phyloP scores from a whole-genome alignment of 2,113 vertebrate species.

The Oryzias curvinotus region DNA sequence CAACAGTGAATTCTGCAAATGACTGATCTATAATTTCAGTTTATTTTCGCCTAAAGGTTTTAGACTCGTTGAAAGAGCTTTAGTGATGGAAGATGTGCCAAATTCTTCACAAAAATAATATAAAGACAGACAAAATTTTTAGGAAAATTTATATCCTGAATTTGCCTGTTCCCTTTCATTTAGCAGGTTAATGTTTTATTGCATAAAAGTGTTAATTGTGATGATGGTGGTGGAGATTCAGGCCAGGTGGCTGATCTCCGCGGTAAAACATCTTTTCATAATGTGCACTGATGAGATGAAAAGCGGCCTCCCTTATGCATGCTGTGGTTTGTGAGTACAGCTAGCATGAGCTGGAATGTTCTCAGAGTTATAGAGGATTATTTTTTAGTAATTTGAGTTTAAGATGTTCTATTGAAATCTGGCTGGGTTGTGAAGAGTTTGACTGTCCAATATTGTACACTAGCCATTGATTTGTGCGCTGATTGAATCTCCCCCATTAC shows the following conservation, averaged over 20 bases:
- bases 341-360: not conserved
- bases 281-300: constrained; percentile 23
- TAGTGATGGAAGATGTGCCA: too few relatives aligned
- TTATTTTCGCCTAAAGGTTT: too few relatives aligned
- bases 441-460: constrained; percentile 25
- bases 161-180: not conserved
- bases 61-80: too few relatives aligned
- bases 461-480: constrained; percentile 52
- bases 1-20: not conserved
- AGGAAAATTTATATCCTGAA: too few relatives aligned
- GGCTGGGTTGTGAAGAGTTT: constrained; percentile 31
- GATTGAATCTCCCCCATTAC: constrained; percentile 43
- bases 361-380: not conserved
- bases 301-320: constrained; percentile 8
- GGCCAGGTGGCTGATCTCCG: constrained; percentile 17
- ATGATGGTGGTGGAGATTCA: constrained; percentile 22
- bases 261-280: constrained; percentile 17
- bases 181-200: constrained; percentile 15
- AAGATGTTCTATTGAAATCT: constrained; percentile 21
- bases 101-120: too few relatives aligned
- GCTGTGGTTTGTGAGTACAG: not conserved
- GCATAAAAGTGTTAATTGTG: constrained; percentile 24
- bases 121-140: too few relatives aligned
- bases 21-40: too few relatives aligned
- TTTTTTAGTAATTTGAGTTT: constrained; percentile 4